Evolutionary conservation across 2,113 vertebrate species (phyloP).

Genomic region (Leptobrachium leishanense): DNA sequence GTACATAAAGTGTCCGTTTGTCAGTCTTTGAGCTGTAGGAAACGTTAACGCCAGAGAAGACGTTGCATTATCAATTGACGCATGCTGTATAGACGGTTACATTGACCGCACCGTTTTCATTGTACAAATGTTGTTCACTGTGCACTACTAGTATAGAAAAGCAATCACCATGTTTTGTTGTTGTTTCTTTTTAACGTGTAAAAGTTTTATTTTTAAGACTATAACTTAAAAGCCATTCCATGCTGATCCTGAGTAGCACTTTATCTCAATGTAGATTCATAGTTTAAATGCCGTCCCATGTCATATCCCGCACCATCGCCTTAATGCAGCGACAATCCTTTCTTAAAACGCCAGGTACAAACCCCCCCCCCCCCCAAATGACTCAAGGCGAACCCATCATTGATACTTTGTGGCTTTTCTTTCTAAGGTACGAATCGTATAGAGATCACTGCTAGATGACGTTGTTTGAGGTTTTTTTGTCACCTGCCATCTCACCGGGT

Average conservation of each 20-base stretch:
- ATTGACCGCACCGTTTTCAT: constrained; percentile 63
- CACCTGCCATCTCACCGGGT: no score
- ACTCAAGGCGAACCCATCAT: no score
- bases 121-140: constrained; percentile 72
- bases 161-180: constrained; percentile 61
- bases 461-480: no score
- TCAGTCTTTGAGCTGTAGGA: constrained; percentile 10
- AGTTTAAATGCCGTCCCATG: no score
- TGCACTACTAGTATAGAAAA: constrained; percentile 73
- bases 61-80: constrained; percentile 46
- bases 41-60: not conserved
- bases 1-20: constrained; percentile 2
- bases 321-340: no score
- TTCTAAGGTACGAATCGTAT: no score
- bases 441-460: no score
- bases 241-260: constrained; percentile 61
- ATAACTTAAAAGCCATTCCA: constrained; percentile 60
- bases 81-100: constrained; percentile 59
- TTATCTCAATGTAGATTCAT: constrained; percentile 53
- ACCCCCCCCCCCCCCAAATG: no score
- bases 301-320: no score
- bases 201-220: constrained; percentile 60
- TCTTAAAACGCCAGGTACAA: no score
- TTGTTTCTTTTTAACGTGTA: constrained; percentile 43
- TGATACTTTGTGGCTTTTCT: no score